These are phyloP conservation scores for Podiceps cristatus DNA, from an alignment of 2,113 vertebrate genomes.

Conservation along the genomic window DNA sequence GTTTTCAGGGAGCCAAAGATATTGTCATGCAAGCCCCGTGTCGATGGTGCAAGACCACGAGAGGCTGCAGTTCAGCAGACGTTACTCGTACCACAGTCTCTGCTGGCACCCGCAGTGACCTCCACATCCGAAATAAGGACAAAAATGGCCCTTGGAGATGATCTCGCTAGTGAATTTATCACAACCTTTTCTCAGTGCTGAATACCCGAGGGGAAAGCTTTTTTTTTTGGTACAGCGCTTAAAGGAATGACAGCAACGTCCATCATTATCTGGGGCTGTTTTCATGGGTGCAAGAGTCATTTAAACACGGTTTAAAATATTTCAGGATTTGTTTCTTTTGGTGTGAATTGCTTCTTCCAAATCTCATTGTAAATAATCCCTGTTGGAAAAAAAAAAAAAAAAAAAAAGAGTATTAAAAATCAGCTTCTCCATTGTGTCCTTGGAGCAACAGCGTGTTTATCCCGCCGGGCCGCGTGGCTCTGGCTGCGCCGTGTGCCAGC, in stretches of 20 bases:
- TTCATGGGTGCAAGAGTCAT: not conserved
- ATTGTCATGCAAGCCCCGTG: accelerated
- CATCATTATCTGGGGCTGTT: not conserved
- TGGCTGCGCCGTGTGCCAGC: not conserved
- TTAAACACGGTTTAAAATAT: not conserved
- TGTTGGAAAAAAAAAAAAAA: not conserved
- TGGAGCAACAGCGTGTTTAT: not conserved
- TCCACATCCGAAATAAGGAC: not conserved
- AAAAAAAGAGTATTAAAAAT: not conserved
- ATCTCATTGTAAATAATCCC: slow-evolving; percentile 3
- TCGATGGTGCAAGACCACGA: not conserved
- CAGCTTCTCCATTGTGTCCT: not conserved
- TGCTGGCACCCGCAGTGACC: not conserved
- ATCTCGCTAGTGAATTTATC: not conserved
- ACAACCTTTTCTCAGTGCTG: not conserved
- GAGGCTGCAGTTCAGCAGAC: not conserved
- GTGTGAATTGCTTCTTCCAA: not conserved
- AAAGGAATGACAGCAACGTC: not conserved
- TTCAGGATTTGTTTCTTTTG: not conserved
- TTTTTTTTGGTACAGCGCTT: not conserved
- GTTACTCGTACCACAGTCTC: not conserved
- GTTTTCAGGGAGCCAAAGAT: not conserved
- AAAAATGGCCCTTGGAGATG: not conserved
- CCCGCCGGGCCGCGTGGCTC: not conserved
- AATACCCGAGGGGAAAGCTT: not conserved